Base-by-base conservation (phyloP, 1,140 invertebrate species). In the Bradysia coprophila region DNA sequence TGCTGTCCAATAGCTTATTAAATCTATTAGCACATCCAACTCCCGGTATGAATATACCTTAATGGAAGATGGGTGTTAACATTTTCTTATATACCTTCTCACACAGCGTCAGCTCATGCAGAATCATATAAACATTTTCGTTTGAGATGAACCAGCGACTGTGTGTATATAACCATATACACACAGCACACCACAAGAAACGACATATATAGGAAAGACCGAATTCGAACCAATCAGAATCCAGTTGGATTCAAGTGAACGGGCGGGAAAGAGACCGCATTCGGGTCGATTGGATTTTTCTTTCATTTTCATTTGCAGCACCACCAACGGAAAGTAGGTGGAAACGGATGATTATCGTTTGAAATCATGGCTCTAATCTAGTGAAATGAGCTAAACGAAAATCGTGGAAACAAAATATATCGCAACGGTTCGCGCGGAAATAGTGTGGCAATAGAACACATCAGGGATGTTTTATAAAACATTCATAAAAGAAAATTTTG, bases 401-500 rank as follows among this genome's bases (percentile, higher is more conserved):
- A 15, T n/a, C 6, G 16, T 15, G 21, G 38, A 40, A 18, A 15
- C 10, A 15, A 40, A 15, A 19, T 8, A 20, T 22, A 6, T 22
- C 21, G 13, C 5, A 22, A 40, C 4, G 6, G 13, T 6, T 5
- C 10, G 13, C 11, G 16, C 18, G 18, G 4, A 8, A 40, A 19
- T 15, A 11, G 38, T 10, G n/a, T n/a, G 18, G 36, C 36, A 9
- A 38, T 9, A 8, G 10, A 38, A 38, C 18, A 11, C 10, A 10
- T 38, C 18, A 38, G 10, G 36, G 36, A 28, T 6, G 6, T 28
- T 8, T 28, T 40, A 19, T 20, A 11, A 11, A 22, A 22, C 38
- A 40, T 40, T 40, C 36, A 38, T 38, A 19, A 28, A 8, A 38
- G 39, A n/a, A 41, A 21, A 51, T 56, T 56, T 58, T 47, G 55